A percentile compares a stretch with the other conserved stretches of the same genome.
Conservation (phyloP, 2,113 vertebrate species). For the Leptobrachium leishanense region DNA sequence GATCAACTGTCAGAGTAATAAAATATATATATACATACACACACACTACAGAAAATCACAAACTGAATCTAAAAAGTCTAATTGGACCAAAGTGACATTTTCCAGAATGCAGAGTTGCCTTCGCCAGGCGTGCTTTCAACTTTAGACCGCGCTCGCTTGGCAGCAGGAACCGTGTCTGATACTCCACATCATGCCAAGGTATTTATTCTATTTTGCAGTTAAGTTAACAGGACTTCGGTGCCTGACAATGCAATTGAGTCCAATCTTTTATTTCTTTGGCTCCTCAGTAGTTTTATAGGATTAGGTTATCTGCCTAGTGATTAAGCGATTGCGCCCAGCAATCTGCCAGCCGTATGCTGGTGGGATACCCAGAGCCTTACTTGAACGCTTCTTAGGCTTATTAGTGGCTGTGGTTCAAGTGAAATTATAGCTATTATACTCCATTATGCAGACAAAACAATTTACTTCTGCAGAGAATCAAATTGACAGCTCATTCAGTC, state of each 20-base stretch:
- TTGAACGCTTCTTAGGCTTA: constrained; percentile 61
- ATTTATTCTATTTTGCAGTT: constrained; percentile 32
- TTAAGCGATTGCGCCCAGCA: constrained; percentile 49
- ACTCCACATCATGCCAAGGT: constrained; percentile 1
- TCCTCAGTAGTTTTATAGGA: constrained; percentile 47
- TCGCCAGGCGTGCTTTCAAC: background rate
- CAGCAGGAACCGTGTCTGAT: constrained; percentile 4
- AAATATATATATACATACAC: no score
- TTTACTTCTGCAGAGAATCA: constrained; percentile 66
- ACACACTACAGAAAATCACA: no score
- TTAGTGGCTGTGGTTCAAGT: constrained; percentile 68
- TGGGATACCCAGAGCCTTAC: constrained; percentile 52
- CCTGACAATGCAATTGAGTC: constrained; percentile 18
- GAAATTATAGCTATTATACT: constrained; percentile 69
- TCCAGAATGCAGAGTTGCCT: background rate
- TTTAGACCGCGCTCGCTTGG: background rate
- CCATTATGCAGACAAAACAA: constrained; percentile 65
- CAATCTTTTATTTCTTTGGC: constrained; percentile 38
- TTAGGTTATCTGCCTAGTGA: constrained; percentile 52
- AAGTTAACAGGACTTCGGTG: constrained; percentile 19
- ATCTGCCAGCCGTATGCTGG: constrained; percentile 46
- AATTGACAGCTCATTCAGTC: constrained; percentile 56
- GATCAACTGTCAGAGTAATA: no score
- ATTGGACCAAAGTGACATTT: background rate
- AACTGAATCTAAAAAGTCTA: no score